Evolutionary conservation across 2,113 vertebrate species (phyloP), one percentile per base, ranked within the genome.

Genomic region (Dipodomys merriami): DNA sequence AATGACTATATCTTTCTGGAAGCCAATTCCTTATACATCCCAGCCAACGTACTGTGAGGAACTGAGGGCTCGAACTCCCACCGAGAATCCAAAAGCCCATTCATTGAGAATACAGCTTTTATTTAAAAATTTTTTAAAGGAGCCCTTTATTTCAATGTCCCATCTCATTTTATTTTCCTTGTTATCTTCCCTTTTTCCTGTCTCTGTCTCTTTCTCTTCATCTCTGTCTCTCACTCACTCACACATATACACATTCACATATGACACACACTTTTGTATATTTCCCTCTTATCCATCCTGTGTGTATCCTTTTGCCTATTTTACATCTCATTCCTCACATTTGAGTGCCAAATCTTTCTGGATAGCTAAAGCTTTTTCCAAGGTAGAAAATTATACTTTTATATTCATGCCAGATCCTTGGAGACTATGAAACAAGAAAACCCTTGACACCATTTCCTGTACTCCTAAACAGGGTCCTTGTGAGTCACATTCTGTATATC

Each of bases 51-150:
- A 76, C 27, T 62, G 68, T 64, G 65, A 96, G 90, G 88, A 95
- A 69, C 33, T 78, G 1, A 0, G 74, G 87, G 69, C 90, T 83
- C 35, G 46, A 79, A 80, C 86, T 49, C 93, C 87, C 74, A 91
- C 95, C 78, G 89, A 86, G 94, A 95, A 91, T 44, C 77, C 35
- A 73, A 78, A 91, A 97, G 92, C 76, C 91, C 84, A 91, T 94
- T 97, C 96, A 87, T 60, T 95, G 95, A 90, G 90, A 96, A 90
- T 76, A 79, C 64, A 93, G 35, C 60, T n/a, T 82, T 93, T 90
- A 90, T 84, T 93, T 57, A 53, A 46, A 67, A 44, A 53, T 76
- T 22, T 39, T n/a, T 67, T 71, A 88, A 94, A 83, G 73, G 39
- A 74, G 76, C 49, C 87, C 68, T 92, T 89, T 62, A 2, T 83